Evolutionary conservation across 2,888 invertebrate species (phyloP), one percentile per base, ranked within the genome.

Genomic region (Cantharis nigra): DNA sequence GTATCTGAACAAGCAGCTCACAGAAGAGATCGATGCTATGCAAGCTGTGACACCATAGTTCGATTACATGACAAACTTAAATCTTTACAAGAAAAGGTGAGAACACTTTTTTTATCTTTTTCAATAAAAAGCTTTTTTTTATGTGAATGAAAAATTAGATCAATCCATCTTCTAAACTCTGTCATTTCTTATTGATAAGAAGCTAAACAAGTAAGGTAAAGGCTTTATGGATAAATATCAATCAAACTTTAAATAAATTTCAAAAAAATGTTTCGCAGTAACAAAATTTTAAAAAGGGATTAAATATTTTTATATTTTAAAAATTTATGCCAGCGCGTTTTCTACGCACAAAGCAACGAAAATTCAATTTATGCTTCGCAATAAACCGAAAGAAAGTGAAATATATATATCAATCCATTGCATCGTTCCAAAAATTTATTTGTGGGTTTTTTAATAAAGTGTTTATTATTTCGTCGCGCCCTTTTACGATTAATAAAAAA

Each of bases 31-130:
- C 89, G 91, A n/a, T 93, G 93, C 84, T 92, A 90, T 84, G 92
- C 92, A 3, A 91, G 91, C 14, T 93, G 93, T 83, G 92, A 92
- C 82, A 91, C 91, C 0, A 90, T 92, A n/a, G 87, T 90, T 63
- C 89, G 91, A 87, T 86, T 93, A 23, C 90, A 92, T 10, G 89
- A 91, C 76, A 91, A 91, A 83, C 89, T 93, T 70, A 90, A 90
- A 81, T 87, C 88, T 64, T 87, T 92, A 16, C 89, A 85, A 78
- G 92, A 92, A 81, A 88, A 88, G 85, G 89, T 88, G 75, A 67
- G 33, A 33, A 73, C 72, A 20, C 63, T 33, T 18, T 30, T 72
- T 75, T 70, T 75, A 67, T 72, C 72, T 63, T 69, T 67, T 49
- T 75, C 70, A 75, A 71, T 69, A 75, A 71, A 71, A 70, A 33